phyloP scores from a whole-genome alignment of 2,888 invertebrate species.

The Sisyra terminalis region DNA sequence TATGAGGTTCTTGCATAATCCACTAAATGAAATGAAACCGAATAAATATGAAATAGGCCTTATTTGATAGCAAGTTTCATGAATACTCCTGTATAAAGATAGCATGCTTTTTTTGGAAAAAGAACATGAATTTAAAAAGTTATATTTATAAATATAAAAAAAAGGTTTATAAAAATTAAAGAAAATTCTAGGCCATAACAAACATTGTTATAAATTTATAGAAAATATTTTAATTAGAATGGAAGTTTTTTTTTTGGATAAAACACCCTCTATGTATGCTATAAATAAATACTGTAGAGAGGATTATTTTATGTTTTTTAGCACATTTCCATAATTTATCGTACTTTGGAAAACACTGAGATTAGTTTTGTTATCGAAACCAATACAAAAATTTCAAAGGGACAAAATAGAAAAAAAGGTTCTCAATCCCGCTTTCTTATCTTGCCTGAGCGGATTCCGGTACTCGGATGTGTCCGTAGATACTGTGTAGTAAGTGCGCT shows the following conservation, averaged over 20 bases:
- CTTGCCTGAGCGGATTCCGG: slow-evolving; percentile 66
- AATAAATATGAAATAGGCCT: no score
- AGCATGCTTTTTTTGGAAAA: neutral
- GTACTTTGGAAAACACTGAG: no score
- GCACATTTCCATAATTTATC: no score
- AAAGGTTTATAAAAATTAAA: no score
- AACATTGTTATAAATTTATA: slow-evolving; percentile 5
- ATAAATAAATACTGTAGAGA: no score
- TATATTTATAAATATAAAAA: neutral
- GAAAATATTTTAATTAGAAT: slow-evolving; percentile 1
- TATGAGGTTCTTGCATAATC: no score
- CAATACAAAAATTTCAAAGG: neutral
- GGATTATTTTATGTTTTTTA: no score
- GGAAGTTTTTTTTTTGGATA: no score
- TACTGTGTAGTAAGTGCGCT: slow-evolving; percentile 59
- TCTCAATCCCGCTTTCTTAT: slow-evolving; percentile 14
- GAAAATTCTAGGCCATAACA: slow-evolving; percentile 5
- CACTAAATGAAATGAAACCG: no score
- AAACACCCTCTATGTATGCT: no score
- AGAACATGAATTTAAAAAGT: neutral
- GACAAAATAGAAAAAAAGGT: slow-evolving; percentile 6
- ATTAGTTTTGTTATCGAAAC: no score
- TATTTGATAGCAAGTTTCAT: neutral
- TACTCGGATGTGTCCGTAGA: slow-evolving; percentile 51
- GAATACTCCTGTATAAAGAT: neutral